Evolutionary conservation across 1,140 invertebrate genomes (phyloP).

Genomic region (Ganaspis sp.): DNA sequence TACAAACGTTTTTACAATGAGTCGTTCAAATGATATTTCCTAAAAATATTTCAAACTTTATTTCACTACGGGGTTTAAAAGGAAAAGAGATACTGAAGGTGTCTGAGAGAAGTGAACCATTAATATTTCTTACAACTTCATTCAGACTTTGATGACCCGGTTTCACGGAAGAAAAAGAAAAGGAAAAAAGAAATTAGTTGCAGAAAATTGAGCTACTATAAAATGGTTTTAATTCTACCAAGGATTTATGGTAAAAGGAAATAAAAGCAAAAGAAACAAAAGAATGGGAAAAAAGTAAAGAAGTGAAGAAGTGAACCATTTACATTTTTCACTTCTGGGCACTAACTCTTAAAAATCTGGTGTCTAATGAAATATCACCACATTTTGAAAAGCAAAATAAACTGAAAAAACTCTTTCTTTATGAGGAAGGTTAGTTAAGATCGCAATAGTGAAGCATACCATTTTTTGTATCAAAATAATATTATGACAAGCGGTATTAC

Average conservation of each 20-base stretch:
- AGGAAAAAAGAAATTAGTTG: not conserved
- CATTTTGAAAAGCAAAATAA: not conserved
- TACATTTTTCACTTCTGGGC: not conserved
- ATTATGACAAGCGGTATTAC: too few relatives aligned
- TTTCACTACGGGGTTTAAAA: too few relatives aligned
- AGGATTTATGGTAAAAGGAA: not conserved
- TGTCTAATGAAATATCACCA: conserved; percentile 46
- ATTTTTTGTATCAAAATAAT: too few relatives aligned
- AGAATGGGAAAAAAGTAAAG: not conserved
- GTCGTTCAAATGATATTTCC: too few relatives aligned
- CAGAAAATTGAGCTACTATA: too few relatives aligned
- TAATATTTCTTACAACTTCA: not conserved
- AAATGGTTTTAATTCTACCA: not conserved
- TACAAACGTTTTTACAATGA: too few relatives aligned
- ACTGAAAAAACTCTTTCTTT: too few relatives aligned
- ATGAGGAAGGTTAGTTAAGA: too few relatives aligned
- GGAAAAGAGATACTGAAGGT: too few relatives aligned
- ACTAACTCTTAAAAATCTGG: not conserved
- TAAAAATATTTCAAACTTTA: too few relatives aligned
- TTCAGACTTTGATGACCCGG: not conserved
- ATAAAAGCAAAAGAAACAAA: not conserved
- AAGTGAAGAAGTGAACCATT: not conserved
- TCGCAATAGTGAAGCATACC: too few relatives aligned
- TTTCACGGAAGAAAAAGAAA: not conserved
- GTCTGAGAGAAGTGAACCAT: not conserved